phyloP scores from a whole-genome alignment of 2,797 vertebrate species.

The Pantherophis alleghaniensis region DNA sequence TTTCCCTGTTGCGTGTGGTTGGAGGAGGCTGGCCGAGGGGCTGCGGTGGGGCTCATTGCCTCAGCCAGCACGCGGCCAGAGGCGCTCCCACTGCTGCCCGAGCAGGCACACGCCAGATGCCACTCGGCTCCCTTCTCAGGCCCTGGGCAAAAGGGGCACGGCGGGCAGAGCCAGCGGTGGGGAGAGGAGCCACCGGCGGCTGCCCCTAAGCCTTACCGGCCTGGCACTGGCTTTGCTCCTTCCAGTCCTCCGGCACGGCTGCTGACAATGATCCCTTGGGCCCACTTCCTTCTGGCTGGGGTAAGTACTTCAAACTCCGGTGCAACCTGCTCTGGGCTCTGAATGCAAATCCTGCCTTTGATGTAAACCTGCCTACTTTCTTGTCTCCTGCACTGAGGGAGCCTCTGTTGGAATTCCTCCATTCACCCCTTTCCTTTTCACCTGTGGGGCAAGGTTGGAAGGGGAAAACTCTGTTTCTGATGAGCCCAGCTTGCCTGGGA shows the following conservation, averaged over 20 bases:
- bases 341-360: background rate
- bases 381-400: background rate
- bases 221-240: conserved; percentile 65
- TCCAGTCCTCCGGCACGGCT: conserved; percentile 84
- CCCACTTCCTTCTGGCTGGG: conserved; percentile 92
- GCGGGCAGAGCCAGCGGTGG: fast-evolving
- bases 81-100: conserved; percentile 16
- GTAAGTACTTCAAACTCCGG: conserved; percentile 76
- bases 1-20: conserved; percentile 81
- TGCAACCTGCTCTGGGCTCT: background rate
- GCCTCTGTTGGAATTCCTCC: background rate
- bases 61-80: conserved; percentile 41
- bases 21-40: conserved; percentile 83
- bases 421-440: background rate
- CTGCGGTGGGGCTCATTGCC: conserved; percentile 64
- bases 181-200: fast-evolving
- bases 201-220: background rate
- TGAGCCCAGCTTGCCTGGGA: too few species aligned
- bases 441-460: background rate
- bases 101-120: background rate
- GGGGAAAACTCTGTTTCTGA: background rate
- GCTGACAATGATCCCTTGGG: conserved; percentile 94
- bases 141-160: conserved; percentile 41
- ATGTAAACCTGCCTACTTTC: background rate
- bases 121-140: background rate